Evolutionary conservation across 1,140 invertebrate species (phyloP).

Genomic region (Zaprionus taronus): DNA sequence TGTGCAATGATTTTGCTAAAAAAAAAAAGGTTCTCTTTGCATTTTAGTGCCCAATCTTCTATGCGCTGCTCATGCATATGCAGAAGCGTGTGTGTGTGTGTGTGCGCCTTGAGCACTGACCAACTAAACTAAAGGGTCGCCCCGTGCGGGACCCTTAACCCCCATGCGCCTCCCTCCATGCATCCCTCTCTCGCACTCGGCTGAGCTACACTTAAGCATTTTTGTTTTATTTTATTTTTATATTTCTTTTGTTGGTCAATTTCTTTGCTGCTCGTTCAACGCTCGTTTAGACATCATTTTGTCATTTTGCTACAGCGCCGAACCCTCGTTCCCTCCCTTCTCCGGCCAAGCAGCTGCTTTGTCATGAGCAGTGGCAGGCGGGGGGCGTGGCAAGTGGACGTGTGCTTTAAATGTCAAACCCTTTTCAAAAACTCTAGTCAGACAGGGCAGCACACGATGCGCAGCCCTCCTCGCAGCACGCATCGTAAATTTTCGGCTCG

Average conservation of each 20-base stretch:
- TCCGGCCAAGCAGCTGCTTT: slow-evolving; percentile 13
- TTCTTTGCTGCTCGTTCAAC: slow-evolving; percentile 64
- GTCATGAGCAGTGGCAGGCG: background rate
- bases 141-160: background rate
- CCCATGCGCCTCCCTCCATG: background rate
- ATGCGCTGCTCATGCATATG: slow-evolving; percentile 49
- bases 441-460: slow-evolving; percentile 54
- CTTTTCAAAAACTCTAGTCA: slow-evolving; percentile 75
- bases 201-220: slow-evolving; percentile 36
- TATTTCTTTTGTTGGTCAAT: slow-evolving; percentile 56
- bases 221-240: slow-evolving; percentile 63
- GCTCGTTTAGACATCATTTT: slow-evolving; percentile 80
- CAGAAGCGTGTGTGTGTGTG: slow-evolving; percentile 28
- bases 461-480: slow-evolving; percentile 32
- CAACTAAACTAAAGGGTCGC: slow-evolving; percentile 34
- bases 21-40: slow-evolving; percentile 36
- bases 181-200: background rate
- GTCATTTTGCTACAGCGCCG: slow-evolving; percentile 56
- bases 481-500: slow-evolving; percentile 73
- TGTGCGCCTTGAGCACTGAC: slow-evolving; percentile 12
- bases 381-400: slow-evolving; percentile 20
- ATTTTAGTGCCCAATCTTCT: slow-evolving; percentile 61
- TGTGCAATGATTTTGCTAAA: slow-evolving; percentile 29
- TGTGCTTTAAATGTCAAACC: slow-evolving; percentile 74
- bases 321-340: background rate